Conservation (phyloP, 2,888 invertebrate species). For the Drosophila melanosoma region DNA sequence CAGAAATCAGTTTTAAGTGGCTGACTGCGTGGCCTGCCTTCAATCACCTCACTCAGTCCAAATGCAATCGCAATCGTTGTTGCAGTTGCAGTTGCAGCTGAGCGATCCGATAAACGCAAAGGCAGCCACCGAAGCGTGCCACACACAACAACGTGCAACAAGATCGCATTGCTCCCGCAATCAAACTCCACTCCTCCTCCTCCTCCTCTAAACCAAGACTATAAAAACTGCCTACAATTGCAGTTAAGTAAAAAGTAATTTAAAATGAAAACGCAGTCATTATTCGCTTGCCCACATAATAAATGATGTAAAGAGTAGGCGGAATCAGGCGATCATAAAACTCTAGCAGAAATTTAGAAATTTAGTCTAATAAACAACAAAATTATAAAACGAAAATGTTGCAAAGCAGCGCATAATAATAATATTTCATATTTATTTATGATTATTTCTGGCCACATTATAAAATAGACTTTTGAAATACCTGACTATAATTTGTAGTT, state of each 20-base stretch:
- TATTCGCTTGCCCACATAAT: slow-evolving; percentile 70
- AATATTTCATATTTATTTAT: slow-evolving; percentile 43
- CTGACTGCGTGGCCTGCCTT: slow-evolving; percentile 30
- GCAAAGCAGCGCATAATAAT: slow-evolving; percentile 45
- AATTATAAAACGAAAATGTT: slow-evolving; percentile 35
- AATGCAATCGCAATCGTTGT: slow-evolving; percentile 44
- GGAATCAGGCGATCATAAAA: slow-evolving; percentile 14
- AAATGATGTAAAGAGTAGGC: slow-evolving; percentile 75
- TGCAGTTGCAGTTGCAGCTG: slow-evolving; percentile 55
- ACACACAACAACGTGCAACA: slow-evolving; percentile 45
- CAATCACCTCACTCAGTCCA: slow-evolving; percentile 28
- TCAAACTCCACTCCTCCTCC: not conserved
- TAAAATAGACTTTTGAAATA: slow-evolving; percentile 15
- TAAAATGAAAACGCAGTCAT: slow-evolving; percentile 50
- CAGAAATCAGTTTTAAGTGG: slow-evolving; percentile 32
- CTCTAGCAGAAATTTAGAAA: slow-evolving; percentile 17
- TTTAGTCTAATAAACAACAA: slow-evolving; percentile 24
- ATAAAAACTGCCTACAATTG: not conserved
- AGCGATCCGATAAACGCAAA: slow-evolving; percentile 64
- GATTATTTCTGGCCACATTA: slow-evolving; percentile 11
- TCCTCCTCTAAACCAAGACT: not conserved
- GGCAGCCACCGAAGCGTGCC: slow-evolving; percentile 73
- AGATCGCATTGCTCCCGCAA: not conserved
- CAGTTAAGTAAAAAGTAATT: slow-evolving; percentile 58
- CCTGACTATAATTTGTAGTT: not conserved